Base-by-base conservation (phyloP, 2,797 vertebrate species). In the Tapera naevia region DNA sequence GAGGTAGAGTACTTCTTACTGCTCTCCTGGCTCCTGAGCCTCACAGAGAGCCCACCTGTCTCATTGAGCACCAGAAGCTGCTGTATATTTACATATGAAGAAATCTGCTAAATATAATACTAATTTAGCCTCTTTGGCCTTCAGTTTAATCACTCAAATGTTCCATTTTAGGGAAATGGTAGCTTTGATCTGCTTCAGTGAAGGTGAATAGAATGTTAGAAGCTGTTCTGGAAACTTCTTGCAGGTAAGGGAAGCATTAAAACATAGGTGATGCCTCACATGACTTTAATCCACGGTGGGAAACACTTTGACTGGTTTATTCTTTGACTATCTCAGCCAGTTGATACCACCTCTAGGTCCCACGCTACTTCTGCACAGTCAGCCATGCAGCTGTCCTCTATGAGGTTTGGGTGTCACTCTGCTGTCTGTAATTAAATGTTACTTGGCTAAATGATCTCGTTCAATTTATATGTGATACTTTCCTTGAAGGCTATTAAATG, bases 401-500 rank as follows among this genome's bases (percentile, higher is more conserved):
- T 16, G 17, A 58, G 62, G 70, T 89, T 89, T 91, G 66, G 79
- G 80, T 92, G 79, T 48, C 4, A 5, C 51, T 72, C 57, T 73
- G 35, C 58, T 83, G 62, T 3, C 35, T 92, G 62, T 70, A 94
- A 93, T 91, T 88, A 95, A 88, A 75, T 93, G 62, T 85, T 91
- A 51, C 76, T 94, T 91, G 85, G 82, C 62, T 93, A 91, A 94
- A 89, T 48, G 32, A 33, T 69, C 70, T 72, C 79, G 65, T 88
- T 74, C 69, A 92, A 72, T 94, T 86, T 94, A 56, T 69, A 58
- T 23, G 60, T 60, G 80, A 78, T 87, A 25, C 57, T 94, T 95
- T 91, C 88, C 93, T 95, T 89, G 67, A 90, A 95, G 86, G 64
- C 79, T 93, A 75, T 74, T 95, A 92, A 95, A 87, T 89, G 46